Conservation (phyloP, 2,113 vertebrate species). For the Marmota flaviventris region DNA sequence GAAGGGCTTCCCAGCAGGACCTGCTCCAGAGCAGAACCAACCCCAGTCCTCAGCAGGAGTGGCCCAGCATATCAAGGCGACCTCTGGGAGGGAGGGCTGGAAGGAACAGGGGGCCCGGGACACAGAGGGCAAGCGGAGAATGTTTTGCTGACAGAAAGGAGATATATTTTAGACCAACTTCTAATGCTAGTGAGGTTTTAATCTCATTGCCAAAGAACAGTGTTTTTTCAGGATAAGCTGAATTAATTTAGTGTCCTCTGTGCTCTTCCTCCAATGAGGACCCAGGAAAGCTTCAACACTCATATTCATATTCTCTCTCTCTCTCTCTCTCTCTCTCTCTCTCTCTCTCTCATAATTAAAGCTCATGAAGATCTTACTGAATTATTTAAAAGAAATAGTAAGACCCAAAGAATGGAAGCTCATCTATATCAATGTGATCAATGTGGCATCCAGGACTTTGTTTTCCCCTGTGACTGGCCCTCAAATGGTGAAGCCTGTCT, state of each 20-base stretch:
- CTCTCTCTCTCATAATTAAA: neutral
- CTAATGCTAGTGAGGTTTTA: conserved; percentile 79
- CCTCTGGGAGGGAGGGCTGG: conserved; percentile 1
- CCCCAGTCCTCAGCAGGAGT: neutral
- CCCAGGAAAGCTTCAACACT: neutral
- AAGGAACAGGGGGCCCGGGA: conserved; percentile 60
- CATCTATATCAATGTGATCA: neutral
- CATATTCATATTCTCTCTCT: neutral
- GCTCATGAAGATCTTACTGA: neutral
- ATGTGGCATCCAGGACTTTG: neutral
- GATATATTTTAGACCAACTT: conserved; percentile 71
- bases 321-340: too few species aligned
- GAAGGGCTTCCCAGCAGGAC: neutral
- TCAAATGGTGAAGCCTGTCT: neutral
- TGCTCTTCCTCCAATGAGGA: neutral
- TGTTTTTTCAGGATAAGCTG: conserved; percentile 58
- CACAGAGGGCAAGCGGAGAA: conserved; percentile 84
- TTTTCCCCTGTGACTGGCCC: neutral
- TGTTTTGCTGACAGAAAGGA: conserved; percentile 86
- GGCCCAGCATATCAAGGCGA: neutral
- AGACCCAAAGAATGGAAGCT: neutral
- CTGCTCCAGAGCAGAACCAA: neutral
- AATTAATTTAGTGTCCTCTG: conserved; percentile 9
- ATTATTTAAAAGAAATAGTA: neutral
- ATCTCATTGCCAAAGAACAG: conserved; percentile 73